These are phyloP conservation scores for Cerastis leucographa DNA, from an alignment of 2,888 invertebrate genomes.

Conservation along the genomic window DNA sequence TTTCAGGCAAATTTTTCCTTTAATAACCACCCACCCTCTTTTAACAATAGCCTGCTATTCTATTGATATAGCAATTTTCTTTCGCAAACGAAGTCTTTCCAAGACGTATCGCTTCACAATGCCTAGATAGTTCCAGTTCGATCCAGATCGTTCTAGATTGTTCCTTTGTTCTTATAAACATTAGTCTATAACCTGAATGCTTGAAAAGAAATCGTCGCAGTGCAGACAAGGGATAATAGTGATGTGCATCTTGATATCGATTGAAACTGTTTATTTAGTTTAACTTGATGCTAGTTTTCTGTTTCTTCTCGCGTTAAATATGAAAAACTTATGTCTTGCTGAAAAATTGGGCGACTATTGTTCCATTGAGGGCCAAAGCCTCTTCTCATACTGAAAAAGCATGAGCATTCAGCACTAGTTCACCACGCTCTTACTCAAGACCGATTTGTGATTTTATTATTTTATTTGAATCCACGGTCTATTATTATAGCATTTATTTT, in stretches of 20 bases:
- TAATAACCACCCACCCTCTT: not conserved
- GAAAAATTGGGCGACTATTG: not conserved
- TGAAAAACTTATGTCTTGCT: no score
- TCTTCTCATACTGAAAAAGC: not conserved
- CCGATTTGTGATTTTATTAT: not conserved
- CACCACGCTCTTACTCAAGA: not conserved
- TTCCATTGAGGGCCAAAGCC: not conserved
- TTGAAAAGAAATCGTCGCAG: conserved; percentile 65
- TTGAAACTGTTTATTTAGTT: not conserved
- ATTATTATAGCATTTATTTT: no score
- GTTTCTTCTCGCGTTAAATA: not conserved
- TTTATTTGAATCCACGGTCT: not conserved
- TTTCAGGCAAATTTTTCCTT: not conserved
- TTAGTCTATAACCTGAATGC: conserved; percentile 64
- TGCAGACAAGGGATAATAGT: conserved; percentile 63
- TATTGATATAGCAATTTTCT: conserved; percentile 23
- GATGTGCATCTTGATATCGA: conserved; percentile 52
- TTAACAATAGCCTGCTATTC: not conserved
- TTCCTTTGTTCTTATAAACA: conserved; percentile 65
- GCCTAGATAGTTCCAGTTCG: conserved; percentile 19
- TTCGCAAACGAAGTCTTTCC: not conserved
- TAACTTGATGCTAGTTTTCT: no score
- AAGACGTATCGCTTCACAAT: conserved; percentile 32
- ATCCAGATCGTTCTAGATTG: conserved; percentile 34
- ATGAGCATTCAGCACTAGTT: not conserved